Conservation (phyloP, 2,888 invertebrate species). For the Apocheima hispidaria region DNA sequence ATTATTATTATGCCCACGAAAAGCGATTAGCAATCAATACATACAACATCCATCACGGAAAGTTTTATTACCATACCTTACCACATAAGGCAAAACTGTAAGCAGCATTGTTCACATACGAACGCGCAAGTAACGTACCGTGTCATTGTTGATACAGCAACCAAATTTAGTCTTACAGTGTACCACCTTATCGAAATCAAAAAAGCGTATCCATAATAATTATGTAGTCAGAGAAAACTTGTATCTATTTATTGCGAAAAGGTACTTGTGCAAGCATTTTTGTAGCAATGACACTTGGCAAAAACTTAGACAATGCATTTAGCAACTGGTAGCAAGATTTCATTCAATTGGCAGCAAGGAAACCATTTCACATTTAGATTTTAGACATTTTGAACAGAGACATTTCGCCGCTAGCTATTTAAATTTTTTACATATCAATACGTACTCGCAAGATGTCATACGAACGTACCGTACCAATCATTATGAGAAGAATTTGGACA, state of each 20-base stretch:
- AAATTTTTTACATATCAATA: no score
- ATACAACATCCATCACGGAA: constrained; percentile 27
- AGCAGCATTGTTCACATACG: constrained; percentile 69
- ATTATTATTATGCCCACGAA: constrained; percentile 24
- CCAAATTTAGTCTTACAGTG: neutral
- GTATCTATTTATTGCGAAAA: constrained; percentile 8
- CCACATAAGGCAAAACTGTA: constrained; percentile 53
- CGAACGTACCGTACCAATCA: constrained; percentile 36
- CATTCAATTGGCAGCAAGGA: no score
- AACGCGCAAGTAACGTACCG: constrained; percentile 50
- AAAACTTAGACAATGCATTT: constrained; percentile 71
- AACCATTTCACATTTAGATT: no score
- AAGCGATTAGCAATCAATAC: constrained; percentile 30
- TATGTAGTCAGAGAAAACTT: constrained; percentile 8
- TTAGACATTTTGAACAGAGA: no score
- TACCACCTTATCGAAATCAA: constrained; percentile 22
- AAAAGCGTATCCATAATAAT: neutral
- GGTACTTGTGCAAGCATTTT: constrained; percentile 2
- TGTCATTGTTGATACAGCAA: constrained; percentile 58
- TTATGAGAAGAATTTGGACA: constrained; percentile 56
- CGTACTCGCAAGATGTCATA: constrained; percentile 41
- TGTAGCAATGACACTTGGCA: constrained; percentile 55
- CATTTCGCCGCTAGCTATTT: no score
- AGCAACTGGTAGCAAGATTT: constrained; percentile 57
- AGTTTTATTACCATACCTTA: constrained; percentile 34